phyloP scores from a whole-genome alignment of 64 coral and sea anemone species.

The Porites australiensis region DNA sequence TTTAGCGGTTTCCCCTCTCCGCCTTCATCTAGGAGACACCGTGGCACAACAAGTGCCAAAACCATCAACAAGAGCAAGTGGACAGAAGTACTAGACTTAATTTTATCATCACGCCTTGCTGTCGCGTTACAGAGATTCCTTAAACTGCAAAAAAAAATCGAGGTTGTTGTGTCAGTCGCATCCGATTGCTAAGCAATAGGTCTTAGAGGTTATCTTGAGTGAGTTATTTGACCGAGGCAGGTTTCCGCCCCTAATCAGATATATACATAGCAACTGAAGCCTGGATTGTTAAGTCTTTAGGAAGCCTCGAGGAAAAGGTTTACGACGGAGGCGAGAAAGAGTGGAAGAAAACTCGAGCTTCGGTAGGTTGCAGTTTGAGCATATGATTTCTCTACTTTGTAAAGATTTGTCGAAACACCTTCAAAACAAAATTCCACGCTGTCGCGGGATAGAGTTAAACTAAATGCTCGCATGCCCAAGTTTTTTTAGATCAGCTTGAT shows the following conservation, averaged over 20 bases:
- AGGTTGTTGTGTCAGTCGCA: neutral
- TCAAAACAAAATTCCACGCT: neutral
- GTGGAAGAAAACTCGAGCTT: neutral
- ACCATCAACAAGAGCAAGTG: neutral
- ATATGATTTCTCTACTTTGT: neutral
- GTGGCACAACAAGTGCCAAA: conserved; percentile 11
- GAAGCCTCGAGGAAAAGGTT: neutral
- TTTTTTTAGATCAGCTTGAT: too few relatives aligned
- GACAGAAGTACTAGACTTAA: neutral
- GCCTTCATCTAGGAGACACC: neutral
- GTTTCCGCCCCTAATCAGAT: conserved; percentile 27
- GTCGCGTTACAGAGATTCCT: conserved; percentile 4
- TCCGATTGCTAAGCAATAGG: conserved; percentile 22
- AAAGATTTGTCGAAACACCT: neutral
- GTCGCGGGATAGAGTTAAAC: too few relatives aligned
- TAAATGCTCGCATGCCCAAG: too few relatives aligned
- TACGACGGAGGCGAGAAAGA: neutral
- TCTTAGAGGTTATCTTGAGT: conserved; percentile 36
- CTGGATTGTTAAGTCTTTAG: neutral
- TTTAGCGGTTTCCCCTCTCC: neutral
- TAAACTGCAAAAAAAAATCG: conserved; percentile 7
- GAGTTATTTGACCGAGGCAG: neutral
- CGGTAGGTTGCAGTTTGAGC: neutral
- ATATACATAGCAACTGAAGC: neutral
- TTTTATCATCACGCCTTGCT: neutral